phyloP scores from a whole-genome alignment of 2,797 vertebrate genomes.

The Thaleichthys pacificus region DNA sequence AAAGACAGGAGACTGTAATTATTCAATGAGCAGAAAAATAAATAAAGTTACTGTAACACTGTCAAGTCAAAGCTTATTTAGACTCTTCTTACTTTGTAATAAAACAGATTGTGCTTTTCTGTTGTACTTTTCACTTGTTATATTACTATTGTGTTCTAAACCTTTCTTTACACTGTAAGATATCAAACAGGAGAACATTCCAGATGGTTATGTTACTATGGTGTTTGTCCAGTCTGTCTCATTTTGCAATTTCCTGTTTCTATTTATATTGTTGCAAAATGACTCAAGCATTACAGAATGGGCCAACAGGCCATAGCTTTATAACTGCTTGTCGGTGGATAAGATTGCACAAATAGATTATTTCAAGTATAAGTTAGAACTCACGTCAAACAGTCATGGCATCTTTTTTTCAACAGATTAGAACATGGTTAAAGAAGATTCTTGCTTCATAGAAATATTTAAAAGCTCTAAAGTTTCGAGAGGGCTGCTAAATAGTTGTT shows the following conservation, averaged over 20 bases:
- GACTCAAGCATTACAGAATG: slow-evolving; percentile 27
- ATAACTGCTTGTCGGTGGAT: not conserved
- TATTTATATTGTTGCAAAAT: slow-evolving; percentile 32
- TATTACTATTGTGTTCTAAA: not conserved
- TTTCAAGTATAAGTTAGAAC: too few relatives aligned
- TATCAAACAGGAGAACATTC: slow-evolving; percentile 6
- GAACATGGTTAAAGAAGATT: not conserved
- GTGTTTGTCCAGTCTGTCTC: slow-evolving; percentile 19
- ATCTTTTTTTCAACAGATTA: too few relatives aligned
- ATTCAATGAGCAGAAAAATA: not conserved
- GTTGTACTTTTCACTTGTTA: not conserved
- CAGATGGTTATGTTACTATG: slow-evolving; percentile 32
- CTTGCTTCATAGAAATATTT: not conserved
- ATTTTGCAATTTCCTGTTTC: slow-evolving; percentile 60
- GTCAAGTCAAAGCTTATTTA: not conserved
- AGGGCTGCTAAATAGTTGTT: slow-evolving; percentile 14
- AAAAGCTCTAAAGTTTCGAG: not conserved
- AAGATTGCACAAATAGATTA: not conserved
- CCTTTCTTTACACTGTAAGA: not conserved
- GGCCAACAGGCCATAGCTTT: slow-evolving; percentile 3
- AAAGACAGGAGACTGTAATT: not conserved
- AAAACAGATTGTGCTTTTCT: not conserved
- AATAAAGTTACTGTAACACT: not conserved
- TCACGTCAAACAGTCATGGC: too few relatives aligned
- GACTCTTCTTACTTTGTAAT: not conserved